Evolutionary conservation across 2,113 vertebrate species (phyloP).

Genomic region (Lophius piscatorius): DNA sequence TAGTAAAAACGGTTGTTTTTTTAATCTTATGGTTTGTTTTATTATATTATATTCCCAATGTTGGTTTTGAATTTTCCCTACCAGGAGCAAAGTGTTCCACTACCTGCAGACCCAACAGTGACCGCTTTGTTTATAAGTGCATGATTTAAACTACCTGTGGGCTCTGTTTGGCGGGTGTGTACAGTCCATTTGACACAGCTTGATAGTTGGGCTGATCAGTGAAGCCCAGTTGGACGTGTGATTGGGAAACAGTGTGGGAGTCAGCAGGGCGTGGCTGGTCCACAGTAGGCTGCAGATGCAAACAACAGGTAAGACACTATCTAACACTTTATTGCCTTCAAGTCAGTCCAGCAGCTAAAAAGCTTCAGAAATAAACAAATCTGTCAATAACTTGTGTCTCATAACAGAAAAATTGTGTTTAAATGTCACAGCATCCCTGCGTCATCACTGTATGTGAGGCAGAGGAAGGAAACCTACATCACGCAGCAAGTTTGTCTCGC

Average conservation of each 20-base stretch:
- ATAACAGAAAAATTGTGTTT: slow-evolving; percentile 26
- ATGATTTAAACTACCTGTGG: slow-evolving; percentile 72
- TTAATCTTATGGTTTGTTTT: slow-evolving; percentile 28
- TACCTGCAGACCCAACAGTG: not conserved
- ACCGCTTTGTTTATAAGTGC: not conserved
- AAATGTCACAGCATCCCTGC: too few species aligned
- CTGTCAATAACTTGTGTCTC: too few species aligned
- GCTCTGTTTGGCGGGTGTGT: slow-evolving; percentile 56
- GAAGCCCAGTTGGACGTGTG: slow-evolving; percentile 79
- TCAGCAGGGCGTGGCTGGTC: slow-evolving; percentile 70
- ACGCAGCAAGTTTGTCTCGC: slow-evolving; percentile 52
- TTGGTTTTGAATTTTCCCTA: slow-evolving; percentile 20
- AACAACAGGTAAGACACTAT: slow-evolving; percentile 43
- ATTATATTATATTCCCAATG: slow-evolving; percentile 1
- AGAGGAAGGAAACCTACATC: slow-evolving; percentile 67
- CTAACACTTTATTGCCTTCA: slow-evolving; percentile 4
- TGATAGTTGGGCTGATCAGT: slow-evolving; percentile 71
- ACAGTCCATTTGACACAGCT: slow-evolving; percentile 79
- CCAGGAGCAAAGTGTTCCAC: slow-evolving; percentile 7
- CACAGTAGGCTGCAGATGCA: slow-evolving; percentile 58
- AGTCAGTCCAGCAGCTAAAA: too few species aligned
- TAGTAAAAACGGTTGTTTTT: slow-evolving; percentile 30
- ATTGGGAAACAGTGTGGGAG: slow-evolving; percentile 71
- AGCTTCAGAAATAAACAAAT: too few species aligned
- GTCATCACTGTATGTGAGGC: too few species aligned